Evolutionary conservation across 1,140 invertebrate genomes (phyloP).

Genomic region (Cotesia chilonis): DNA sequence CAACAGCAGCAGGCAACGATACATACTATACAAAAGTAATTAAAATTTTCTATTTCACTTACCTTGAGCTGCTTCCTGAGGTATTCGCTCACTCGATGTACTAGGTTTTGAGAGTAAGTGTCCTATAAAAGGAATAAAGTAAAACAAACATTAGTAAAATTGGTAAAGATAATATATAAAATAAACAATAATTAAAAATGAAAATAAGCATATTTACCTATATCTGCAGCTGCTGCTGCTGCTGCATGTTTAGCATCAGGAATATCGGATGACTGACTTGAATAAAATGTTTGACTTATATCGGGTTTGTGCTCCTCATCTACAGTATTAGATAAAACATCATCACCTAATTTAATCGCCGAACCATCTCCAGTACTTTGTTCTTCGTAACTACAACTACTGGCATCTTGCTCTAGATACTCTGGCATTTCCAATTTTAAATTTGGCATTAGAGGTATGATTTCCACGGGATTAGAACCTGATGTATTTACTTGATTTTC

Average conservation of each 20-base stretch:
- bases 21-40: slow-evolving; percentile 36
- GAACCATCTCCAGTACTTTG: slow-evolving; percentile 58
- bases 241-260: slow-evolving; percentile 57
- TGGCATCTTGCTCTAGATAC: slow-evolving; percentile 63
- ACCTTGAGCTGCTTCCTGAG: slow-evolving; percentile 65
- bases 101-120: slow-evolving; percentile 64
- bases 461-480: slow-evolving; percentile 61
- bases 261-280: slow-evolving; percentile 58
- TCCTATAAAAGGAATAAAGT: slow-evolving; percentile 48
- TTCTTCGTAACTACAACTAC: slow-evolving; percentile 65
- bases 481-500: slow-evolving; percentile 51
- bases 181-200: slow-evolving; percentile 28
- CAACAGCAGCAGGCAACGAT: slow-evolving; percentile 45
- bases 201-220: slow-evolving; percentile 51
- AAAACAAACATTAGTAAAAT: slow-evolving; percentile 4
- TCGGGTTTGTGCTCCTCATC: slow-evolving; percentile 62
- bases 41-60: slow-evolving; percentile 48
- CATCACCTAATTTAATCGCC: slow-evolving; percentile 56
- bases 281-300: slow-evolving; percentile 64
- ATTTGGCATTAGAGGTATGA: slow-evolving; percentile 65
- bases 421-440: slow-evolving; percentile 65
- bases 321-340: slow-evolving; percentile 51
- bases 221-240: slow-evolving; percentile 56
- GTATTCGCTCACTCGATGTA: slow-evolving; percentile 61
- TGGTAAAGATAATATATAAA: background rate